Conservation (phyloP, 2,888 invertebrate genomes). For the Nyleta sp. region DNA sequence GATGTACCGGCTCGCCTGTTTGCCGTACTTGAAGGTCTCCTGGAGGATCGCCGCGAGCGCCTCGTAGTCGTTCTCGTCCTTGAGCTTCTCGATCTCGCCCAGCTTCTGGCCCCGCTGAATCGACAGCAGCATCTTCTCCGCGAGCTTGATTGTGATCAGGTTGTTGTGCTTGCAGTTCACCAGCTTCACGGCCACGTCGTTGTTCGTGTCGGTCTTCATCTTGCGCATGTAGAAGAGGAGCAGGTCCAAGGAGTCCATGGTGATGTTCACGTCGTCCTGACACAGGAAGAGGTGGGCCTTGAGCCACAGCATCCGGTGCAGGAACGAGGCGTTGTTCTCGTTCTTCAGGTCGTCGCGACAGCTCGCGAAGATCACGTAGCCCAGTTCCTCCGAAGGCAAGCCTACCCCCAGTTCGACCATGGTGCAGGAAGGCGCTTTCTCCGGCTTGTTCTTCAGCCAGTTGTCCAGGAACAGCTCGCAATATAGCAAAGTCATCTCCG, state of each 20-base stretch:
- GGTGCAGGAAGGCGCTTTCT: constrained; percentile 72
- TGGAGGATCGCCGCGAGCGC: constrained; percentile 87
- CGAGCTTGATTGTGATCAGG: constrained; percentile 82
- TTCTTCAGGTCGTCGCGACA: constrained; percentile 82
- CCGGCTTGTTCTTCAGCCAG: constrained; percentile 77
- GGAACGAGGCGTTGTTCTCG: constrained; percentile 82
- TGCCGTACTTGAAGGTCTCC: constrained; percentile 86
- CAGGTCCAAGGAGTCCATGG: constrained; percentile 83
- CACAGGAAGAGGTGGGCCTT: constrained; percentile 84
- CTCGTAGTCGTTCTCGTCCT: constrained; percentile 86
- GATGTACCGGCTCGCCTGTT: constrained; percentile 75
- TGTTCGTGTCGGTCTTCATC: constrained; percentile 71
- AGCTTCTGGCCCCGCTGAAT: constrained; percentile 84
- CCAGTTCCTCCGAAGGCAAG: constrained; percentile 82
- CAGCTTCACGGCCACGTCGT: constrained; percentile 80
- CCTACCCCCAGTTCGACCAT: constrained; percentile 74
- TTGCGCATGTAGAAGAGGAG: constrained; percentile 73
- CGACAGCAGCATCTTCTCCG: constrained; percentile 83
- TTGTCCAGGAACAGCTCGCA: constrained; percentile 83
- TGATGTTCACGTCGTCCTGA: constrained; percentile 83
- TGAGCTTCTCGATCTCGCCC: constrained; percentile 87
- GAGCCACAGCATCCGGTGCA: constrained; percentile 84
- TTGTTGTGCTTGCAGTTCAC: constrained; percentile 84
- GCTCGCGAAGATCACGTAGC: constrained; percentile 83
- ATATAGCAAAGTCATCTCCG: constrained; percentile 83